phyloP scores from a whole-genome alignment of 35 echinoderm and acorn worm species.

The Patiria miniata region DNA sequence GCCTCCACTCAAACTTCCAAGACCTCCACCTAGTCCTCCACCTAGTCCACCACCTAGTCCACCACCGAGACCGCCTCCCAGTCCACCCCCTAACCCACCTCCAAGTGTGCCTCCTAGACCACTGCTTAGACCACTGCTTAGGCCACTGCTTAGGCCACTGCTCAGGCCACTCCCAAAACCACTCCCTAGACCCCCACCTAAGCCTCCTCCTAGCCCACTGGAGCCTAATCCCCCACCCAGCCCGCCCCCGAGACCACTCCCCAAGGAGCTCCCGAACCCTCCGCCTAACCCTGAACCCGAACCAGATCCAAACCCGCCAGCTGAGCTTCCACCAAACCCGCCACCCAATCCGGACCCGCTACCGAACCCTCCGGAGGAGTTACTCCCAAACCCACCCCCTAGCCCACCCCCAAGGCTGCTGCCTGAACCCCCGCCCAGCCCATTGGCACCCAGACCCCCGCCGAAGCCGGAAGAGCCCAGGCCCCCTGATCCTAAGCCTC shows the following conservation, averaged over 20 bases:
- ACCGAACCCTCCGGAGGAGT: neutral
- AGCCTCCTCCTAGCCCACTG: neutral
- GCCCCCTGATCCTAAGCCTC: constrained; percentile 1
- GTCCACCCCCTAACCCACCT: neutral
- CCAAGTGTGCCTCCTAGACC: neutral
- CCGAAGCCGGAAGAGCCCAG: neutral
- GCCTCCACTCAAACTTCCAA: neutral
- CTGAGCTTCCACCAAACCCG: constrained; percentile 1
- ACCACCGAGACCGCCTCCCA: neutral
- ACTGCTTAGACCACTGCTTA: neutral
- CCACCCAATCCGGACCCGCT: neutral
- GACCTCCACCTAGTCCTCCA: constrained; percentile 12
- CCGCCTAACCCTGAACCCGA: neutral
- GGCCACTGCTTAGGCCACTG: neutral
- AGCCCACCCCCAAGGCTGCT: neutral
- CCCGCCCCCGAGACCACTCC: neutral
- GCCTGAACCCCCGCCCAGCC: neutral
- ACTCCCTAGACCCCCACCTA: neutral
- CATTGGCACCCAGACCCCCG: neutral
- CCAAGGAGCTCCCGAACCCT: constrained; percentile 11
- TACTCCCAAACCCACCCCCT: neutral
- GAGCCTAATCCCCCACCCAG: neutral
- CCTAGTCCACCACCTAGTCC: neutral
- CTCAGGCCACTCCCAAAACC: neutral
- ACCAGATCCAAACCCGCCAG: neutral